Percentiles rank a stretch among this genome's conserved stretches.
phyloP scores from a whole-genome alignment of 2,797 vertebrate genomes.

The Choloepus didactylus region DNA sequence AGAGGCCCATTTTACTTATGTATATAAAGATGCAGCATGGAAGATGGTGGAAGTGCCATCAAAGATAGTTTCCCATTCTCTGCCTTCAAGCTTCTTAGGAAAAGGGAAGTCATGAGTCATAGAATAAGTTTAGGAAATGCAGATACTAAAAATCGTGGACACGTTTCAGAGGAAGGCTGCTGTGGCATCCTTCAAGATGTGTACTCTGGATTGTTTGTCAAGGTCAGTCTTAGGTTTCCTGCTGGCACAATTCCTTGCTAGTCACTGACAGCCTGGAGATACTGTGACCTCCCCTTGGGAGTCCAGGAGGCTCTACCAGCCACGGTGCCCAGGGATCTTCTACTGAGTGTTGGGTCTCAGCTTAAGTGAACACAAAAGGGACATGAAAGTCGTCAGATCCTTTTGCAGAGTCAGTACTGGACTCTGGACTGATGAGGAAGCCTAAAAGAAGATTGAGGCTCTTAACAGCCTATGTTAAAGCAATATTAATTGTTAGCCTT shows the following conservation, averaged over 20 bases:
- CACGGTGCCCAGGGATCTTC: background rate
- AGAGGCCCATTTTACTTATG: slow-evolving; percentile 30
- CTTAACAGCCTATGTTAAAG: background rate
- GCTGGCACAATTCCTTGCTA: background rate
- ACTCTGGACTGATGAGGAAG: background rate
- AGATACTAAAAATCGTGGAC: background rate
- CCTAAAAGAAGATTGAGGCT: background rate
- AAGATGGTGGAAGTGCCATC: background rate
- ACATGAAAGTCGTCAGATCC: background rate
- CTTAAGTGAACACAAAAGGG: background rate
- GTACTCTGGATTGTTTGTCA: background rate
- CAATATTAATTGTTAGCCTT: background rate
- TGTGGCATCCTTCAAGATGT: background rate
- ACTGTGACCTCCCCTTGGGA: background rate
- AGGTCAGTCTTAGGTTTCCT: background rate
- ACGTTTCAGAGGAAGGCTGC: background rate
- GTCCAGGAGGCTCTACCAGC: background rate
- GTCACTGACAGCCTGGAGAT: background rate
- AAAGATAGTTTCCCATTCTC: background rate
- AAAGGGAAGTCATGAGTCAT: background rate
- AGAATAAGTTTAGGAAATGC: background rate
- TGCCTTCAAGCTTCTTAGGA: background rate
- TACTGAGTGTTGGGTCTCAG: background rate
- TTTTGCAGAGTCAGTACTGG: background rate
- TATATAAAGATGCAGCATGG: background rate